phyloP scores from a whole-genome alignment of 2,113 vertebrate species.

The Turdus rufiventris region DNA sequence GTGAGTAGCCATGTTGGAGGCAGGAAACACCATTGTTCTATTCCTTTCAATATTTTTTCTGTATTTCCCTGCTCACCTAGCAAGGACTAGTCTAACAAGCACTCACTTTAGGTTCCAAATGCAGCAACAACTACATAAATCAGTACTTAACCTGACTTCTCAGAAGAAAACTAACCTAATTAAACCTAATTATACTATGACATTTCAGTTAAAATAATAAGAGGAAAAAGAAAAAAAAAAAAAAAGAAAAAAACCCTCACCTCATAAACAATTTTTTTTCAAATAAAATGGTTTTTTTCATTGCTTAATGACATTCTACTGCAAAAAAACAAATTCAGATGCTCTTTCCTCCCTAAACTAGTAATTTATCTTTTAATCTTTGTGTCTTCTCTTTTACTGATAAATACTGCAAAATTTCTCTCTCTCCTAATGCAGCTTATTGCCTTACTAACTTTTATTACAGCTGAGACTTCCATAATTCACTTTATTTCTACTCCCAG shows the following conservation, averaged over 20 bases:
- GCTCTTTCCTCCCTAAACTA: not conserved
- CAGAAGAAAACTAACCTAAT: not conserved
- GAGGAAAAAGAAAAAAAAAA: not conserved
- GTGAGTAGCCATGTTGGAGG: not conserved
- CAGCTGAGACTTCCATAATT: not conserved
- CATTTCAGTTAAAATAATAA: not conserved
- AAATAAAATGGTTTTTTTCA: not conserved
- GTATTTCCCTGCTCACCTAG: not conserved
- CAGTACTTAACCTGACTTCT: not conserved
- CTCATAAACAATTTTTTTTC: not conserved
- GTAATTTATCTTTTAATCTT: not conserved
- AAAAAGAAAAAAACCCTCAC: rapidly evolving
- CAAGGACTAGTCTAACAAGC: not conserved
- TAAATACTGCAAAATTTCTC: not conserved
- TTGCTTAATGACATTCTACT: not conserved
- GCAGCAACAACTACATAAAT: not conserved
- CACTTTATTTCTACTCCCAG: not conserved
- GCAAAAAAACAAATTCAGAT: not conserved
- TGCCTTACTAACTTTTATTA: not conserved
- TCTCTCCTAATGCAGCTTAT: not conserved
- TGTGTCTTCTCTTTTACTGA: not conserved
- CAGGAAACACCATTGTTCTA: not conserved
- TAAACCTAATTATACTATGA: not conserved
- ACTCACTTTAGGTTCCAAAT: not conserved
- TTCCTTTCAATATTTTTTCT: not conserved